Base-by-base conservation (phyloP, 2,888 invertebrate genomes). In the Oligia latruncula region DNA sequence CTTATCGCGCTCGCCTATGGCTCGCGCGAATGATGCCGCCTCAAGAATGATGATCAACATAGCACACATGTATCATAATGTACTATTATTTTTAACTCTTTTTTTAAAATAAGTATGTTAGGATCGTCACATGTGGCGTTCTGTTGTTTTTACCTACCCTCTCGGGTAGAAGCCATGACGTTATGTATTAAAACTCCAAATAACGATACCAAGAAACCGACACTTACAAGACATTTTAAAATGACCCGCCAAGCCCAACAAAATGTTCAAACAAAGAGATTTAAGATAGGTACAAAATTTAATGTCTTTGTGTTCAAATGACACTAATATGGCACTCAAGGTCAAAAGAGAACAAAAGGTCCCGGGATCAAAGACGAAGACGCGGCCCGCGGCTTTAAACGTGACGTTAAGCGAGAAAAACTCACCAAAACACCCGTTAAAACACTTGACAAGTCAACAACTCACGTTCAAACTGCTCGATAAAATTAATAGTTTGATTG, bases 341-440 rank as follows among this genome's bases (percentile, higher is more conserved):
- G 64, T 49, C 43, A 65, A 52, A 67, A 71, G 49, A 73, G 20
- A 49, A 15, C 15, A 49, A 49, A 49, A 49, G 49, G 20, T 71
- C 55, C 58, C 49, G 6, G 40, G 43, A 55, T 52, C 60, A 62
- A 73, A 66, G n/a, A 46, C 43, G 20, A 67, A 29, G 66, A 46
- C 35, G 29, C 9, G 11, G 20, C 20, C 8, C 40, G 40, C 9
- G 8, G 49, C 15, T 40, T 40, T 65, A 58, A 78, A 60, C n/a
- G 64, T 29, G 29, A 29, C 29, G 29, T 29, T 29, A 29, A 29
- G 29, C 29, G 29, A 29, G 29, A 29, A 29, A 81, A 70, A 6
- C 29, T 78, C 68, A 52, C 35, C 5, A 72, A 72, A 82, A 40
- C 29, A 40, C 43, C 43, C 58, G 35, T 60, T 52, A 58, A 71